Evolutionary conservation across 2,113 vertebrate genomes (phyloP), one percentile per base, ranked within the genome.

Genomic region (Gyps fulvus): DNA sequence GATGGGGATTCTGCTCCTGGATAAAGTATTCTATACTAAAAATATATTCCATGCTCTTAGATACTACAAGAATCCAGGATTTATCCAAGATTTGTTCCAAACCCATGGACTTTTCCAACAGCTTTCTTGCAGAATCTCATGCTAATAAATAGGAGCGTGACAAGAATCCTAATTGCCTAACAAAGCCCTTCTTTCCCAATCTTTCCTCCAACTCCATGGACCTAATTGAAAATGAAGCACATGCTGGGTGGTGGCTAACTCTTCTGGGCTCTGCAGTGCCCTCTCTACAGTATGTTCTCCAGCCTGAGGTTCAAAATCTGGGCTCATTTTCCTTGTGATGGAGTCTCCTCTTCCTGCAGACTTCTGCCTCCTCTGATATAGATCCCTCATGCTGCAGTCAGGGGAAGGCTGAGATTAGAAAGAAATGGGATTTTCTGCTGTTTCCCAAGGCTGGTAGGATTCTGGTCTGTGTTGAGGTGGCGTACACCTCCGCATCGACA

Each of bases 401-500:
- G 25, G 25, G 26, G n/a, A 70, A 55, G 10, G 22, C 43, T 43
- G 21, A 49, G 11, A 43, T 42, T 19, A 13, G 21, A 42, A 50
- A 65, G 8, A 47, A 50, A 29, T 7, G 7, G 29, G 16, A n/a
- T 77, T 54, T 62, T 10, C 34, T 23, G 32, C n/a, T 16, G 11
- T 38, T 38, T 45, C 34, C 45, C 32, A 32, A 49, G 42, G 57
- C 36, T 29, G 22, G 26, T 13, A 43, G 43, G 43, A 63, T 22
- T 23, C 36, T 14, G 12, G 19, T 23, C 26, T 61, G 38, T 3
- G 17, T 3, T 31, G 32, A 61, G 40, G 10, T 45, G 47, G 25
- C 26, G 13, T 8, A 10, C 31, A 8, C 31, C 14, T 40, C n/a
- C 0, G 2, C 42, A 8, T n/a, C 1, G 0, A 43, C 36, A 36